phyloP scores from a whole-genome alignment of 2,113 vertebrate genomes.

The Sebastes fasciatus region DNA sequence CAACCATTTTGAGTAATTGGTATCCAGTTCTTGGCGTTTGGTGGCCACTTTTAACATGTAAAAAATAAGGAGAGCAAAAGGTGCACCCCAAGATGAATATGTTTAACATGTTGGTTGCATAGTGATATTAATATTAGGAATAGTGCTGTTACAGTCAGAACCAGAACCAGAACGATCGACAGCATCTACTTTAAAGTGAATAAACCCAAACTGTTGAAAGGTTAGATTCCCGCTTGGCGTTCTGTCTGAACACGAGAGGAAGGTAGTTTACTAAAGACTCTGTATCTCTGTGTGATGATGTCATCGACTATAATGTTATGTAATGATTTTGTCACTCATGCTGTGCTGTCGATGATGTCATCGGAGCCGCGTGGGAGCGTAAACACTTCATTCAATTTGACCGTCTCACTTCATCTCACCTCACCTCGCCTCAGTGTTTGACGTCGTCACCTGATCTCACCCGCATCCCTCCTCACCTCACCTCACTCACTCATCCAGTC shows the following conservation, averaged over 20 bases:
- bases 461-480: constrained; percentile 5
- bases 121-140: too few species aligned
- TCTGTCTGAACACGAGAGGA: neutral
- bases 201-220: too few species aligned
- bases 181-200: too few species aligned
- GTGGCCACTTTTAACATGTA: too few species aligned
- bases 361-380: constrained; percentile 56
- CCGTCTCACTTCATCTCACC: constrained; percentile 7
- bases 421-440: constrained; percentile 15
- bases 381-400: constrained; percentile 50
- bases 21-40: too few species aligned
- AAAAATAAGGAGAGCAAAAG: too few species aligned
- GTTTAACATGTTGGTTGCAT: too few species aligned
- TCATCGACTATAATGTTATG: neutral
- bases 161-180: too few species aligned
- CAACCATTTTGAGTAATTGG: too few species aligned
- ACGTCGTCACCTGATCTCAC: constrained; percentile 12
- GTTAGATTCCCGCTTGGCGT: neutral
- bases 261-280: neutral
- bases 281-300: neutral
- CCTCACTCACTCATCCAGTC: constrained; percentile 8
- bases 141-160: too few species aligned
- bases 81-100: too few species aligned
- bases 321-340: constrained; percentile 42
- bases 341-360: constrained; percentile 59